Evolutionary conservation across 2,797 vertebrate genomes (phyloP).

Genomic region (Onychomys leucogaster): DNA sequence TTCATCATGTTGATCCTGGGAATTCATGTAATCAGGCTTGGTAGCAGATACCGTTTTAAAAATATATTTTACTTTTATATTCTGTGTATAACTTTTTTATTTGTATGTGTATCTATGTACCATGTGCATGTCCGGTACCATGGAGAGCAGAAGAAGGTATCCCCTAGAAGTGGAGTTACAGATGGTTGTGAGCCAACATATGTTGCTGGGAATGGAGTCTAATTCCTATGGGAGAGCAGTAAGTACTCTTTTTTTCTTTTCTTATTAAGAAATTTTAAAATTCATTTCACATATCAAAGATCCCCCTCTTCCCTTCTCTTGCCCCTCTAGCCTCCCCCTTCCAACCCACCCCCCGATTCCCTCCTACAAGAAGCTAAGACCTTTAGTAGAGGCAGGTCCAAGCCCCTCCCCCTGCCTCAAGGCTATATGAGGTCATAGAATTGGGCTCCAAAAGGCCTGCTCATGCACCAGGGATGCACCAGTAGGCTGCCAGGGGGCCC

Average conservation of each 20-base stretch:
- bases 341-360: too few relatives aligned
- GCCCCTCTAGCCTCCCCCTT: too few relatives aligned
- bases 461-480: too few relatives aligned
- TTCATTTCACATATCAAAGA: too few relatives aligned
- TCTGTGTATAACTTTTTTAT: neutral
- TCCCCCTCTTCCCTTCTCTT: too few relatives aligned
- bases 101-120: neutral
- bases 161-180: neutral
- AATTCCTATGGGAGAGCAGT: neutral
- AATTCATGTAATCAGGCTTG: neutral
- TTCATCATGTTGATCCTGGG: neutral
- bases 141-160: neutral
- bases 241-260: neutral
- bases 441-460: too few relatives aligned
- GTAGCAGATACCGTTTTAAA: neutral
- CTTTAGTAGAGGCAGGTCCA: too few relatives aligned
- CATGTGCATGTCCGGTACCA: neutral
- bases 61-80: neutral
- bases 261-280: too few relatives aligned
- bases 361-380: too few relatives aligned
- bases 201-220: neutral
- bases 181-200: neutral
- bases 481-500: too few relatives aligned
- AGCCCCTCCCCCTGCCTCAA: too few relatives aligned
- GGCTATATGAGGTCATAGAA: too few relatives aligned